Evolutionary conservation across 1,140 invertebrate species (phyloP).

Genomic region (Prorops nasuta): DNA sequence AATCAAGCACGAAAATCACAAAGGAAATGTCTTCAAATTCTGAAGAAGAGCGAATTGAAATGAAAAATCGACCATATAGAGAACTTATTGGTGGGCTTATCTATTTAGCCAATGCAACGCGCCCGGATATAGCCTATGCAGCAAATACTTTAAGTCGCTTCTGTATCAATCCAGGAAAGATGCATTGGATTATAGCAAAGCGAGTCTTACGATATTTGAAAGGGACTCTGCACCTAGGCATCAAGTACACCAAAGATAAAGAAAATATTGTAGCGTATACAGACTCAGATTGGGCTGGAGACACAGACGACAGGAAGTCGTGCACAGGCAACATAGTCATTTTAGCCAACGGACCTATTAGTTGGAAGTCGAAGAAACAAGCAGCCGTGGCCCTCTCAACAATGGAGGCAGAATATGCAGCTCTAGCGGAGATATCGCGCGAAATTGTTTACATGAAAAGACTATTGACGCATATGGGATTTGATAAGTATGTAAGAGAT

Average conservation of each 20-base stretch:
- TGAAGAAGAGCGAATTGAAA: background rate
- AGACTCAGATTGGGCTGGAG: constrained; percentile 24
- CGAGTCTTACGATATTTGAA: constrained; percentile 31
- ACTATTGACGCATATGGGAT: constrained; percentile 21
- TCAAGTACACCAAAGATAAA: constrained; percentile 11
- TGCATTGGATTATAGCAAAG: constrained; percentile 24
- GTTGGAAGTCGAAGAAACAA: constrained; percentile 16
- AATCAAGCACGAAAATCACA: too few species aligned
- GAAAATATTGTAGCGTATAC: constrained; percentile 11
- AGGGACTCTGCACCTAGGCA: constrained; percentile 13
- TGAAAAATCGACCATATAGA: constrained; percentile 29
- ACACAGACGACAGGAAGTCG: constrained; percentile 24
- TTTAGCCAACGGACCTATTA: constrained; percentile 4
- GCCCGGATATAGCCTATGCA: constrained; percentile 43
- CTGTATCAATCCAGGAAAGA: constrained; percentile 15
- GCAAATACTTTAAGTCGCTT: constrained; percentile 24
- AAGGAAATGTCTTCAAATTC: background rate
- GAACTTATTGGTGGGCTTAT: constrained; percentile 43
- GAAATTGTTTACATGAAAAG: constrained; percentile 37
- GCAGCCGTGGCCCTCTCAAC: constrained; percentile 21
- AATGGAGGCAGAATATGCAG: constrained; percentile 50
- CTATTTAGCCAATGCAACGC: constrained; percentile 37
- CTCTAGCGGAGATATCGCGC: constrained; percentile 30
- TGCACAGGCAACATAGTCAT: constrained; percentile 18
- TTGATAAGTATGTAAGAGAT: background rate